Evolutionary conservation across 1,140 invertebrate species (phyloP).

Genomic region (Macrocentrus cingulum): DNA sequence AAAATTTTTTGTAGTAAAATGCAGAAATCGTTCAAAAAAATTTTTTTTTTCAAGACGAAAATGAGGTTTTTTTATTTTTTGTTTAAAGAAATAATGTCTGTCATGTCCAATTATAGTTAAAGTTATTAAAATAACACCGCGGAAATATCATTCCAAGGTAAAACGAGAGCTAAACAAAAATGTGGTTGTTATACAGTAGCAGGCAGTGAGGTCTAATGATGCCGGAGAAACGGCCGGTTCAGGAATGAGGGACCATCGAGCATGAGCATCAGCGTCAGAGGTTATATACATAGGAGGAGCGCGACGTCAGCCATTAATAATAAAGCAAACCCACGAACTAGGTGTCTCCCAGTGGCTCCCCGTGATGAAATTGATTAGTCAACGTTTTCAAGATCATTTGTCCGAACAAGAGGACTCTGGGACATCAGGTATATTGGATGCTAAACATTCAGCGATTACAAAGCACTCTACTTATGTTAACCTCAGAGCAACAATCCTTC

Average conservation of each 20-base stretch:
- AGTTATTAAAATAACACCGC: too few relatives aligned
- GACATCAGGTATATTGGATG: neutral
- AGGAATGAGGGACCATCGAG: conserved; percentile 6
- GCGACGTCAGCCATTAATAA: conserved; percentile 22
- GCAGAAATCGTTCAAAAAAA: too few relatives aligned
- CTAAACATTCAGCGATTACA: neutral
- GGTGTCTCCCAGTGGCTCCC: conserved; percentile 14
- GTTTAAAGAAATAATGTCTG: too few relatives aligned
- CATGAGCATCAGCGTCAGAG: conserved; percentile 19
- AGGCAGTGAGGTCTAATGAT: conserved; percentile 19
- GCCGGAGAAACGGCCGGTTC: conserved; percentile 10
- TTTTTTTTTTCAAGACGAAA: too few relatives aligned
- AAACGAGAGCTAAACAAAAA: too few relatives aligned
- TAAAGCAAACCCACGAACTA: conserved; percentile 11
- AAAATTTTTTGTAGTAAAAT: too few relatives aligned
- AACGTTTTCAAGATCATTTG: conserved; percentile 29
- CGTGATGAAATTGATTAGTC: conserved; percentile 32
- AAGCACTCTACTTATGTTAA: neutral
- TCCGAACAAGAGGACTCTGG: conserved; percentile 3
- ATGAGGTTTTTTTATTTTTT: too few relatives aligned
- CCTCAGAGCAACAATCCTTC: too few relatives aligned
- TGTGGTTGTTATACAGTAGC: conserved; percentile 31
- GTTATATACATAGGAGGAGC: neutral
- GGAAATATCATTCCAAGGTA: too few relatives aligned
- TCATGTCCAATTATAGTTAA: too few relatives aligned